These are phyloP conservation scores for Gasterosteus aculeatus DNA, from an alignment of 2,113 vertebrate genomes.

Conservation along the genomic window DNA sequence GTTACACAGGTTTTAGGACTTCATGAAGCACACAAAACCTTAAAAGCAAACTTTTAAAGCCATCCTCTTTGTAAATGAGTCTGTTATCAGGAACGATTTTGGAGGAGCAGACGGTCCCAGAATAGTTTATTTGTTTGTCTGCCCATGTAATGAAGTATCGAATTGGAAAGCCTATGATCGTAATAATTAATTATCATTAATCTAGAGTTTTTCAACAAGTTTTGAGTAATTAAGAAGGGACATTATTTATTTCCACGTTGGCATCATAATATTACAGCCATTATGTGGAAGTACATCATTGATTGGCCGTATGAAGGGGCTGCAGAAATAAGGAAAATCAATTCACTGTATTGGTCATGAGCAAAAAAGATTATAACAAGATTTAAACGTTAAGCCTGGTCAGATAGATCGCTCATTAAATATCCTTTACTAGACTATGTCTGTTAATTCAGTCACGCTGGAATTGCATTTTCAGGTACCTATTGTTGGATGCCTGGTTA, in stretches of 20 bases:
- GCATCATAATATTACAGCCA: background rate
- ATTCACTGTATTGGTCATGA: background rate
- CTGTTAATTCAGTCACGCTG: constrained; percentile 18
- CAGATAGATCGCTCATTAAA: background rate
- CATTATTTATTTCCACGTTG: background rate
- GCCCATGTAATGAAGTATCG: background rate
- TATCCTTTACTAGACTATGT: background rate
- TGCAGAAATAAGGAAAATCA: background rate
- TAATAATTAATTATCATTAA: constrained; percentile 46
- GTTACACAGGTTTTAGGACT: constrained; percentile 29
- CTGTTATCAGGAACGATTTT: constrained; percentile 36
- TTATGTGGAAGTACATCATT: background rate
- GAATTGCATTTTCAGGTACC: constrained; percentile 16
- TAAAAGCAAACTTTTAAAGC: constrained; percentile 52
- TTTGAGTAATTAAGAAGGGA: constrained; percentile 2
- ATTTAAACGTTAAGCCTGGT: background rate
- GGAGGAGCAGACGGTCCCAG: constrained; percentile 29
- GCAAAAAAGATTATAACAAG: background rate
- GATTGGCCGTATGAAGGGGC: background rate
- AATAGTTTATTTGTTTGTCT: constrained; percentile 16
- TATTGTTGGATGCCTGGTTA: constrained; percentile 18
- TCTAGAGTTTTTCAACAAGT: constrained; percentile 15
- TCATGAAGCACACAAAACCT: constrained; percentile 35
- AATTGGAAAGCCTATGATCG: constrained; percentile 2
- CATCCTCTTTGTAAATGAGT: constrained; percentile 19